Percentiles rank a stretch among this genome's conserved stretches.
Conservation (phyloP, 2,113 vertebrate species). For the Tenrec ecaudatus region DNA sequence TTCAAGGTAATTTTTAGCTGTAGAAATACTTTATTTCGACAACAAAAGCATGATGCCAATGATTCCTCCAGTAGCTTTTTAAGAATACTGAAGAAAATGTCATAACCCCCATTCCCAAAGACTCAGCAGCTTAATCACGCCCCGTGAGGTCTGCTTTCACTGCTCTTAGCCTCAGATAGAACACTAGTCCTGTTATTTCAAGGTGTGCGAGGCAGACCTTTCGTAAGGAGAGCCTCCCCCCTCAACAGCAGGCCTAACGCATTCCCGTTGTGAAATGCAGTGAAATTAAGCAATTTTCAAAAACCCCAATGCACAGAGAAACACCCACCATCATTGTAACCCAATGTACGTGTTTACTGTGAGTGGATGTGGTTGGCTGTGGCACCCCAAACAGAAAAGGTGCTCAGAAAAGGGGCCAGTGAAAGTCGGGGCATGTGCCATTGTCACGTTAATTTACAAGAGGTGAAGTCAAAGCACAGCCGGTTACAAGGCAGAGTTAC, state of each 20-base stretch:
- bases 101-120: not conserved
- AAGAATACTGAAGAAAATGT: not conserved
- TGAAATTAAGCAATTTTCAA: not conserved
- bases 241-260: not conserved
- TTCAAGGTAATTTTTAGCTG: conserved; percentile 31
- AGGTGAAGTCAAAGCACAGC: not conserved
- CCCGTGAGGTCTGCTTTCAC: not conserved
- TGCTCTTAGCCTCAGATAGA: not conserved
- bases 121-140: not conserved
- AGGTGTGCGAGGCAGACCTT: not conserved
- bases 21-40: not conserved
- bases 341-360: not conserved
- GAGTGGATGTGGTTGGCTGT: not conserved
- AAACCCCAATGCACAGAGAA: not conserved
- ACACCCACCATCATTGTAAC: not conserved
- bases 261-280: not conserved
- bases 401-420: too few species aligned
- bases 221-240: not conserved
- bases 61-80: not conserved
- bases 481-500: not conserved
- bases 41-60: not conserved
- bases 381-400: too few species aligned
- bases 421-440: too few species aligned
- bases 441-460: not conserved
- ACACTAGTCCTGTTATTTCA: not conserved